Evolutionary conservation across 2,888 invertebrate species (phyloP).

Genomic region (Brenthis hecate): DNA sequence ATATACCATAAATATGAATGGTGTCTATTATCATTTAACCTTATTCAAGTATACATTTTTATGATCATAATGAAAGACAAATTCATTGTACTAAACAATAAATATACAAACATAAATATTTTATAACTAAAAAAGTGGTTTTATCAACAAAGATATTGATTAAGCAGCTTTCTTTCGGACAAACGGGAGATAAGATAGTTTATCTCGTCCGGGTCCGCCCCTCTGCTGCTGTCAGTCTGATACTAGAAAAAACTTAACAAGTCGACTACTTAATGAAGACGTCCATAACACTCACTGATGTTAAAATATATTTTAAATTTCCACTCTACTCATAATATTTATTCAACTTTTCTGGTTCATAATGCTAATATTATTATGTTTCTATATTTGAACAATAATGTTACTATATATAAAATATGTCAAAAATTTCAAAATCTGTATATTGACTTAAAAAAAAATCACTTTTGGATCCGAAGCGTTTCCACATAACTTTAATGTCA

Average conservation of each 20-base stretch:
- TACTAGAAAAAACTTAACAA: slow-evolving; percentile 48
- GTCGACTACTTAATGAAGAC: slow-evolving; percentile 45
- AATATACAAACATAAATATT: not conserved
- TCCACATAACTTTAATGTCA: not conserved
- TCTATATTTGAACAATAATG: not conserved
- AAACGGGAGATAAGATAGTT: slow-evolving; percentile 70
- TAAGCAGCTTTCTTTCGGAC: slow-evolving; percentile 56
- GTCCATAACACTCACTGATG: slow-evolving; percentile 44
- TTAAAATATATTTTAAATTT: slow-evolving; percentile 34
- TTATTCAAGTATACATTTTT: slow-evolving; percentile 31
- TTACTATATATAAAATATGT: too few relatives aligned
- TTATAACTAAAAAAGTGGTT: slow-evolving; percentile 32
- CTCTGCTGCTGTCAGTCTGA: slow-evolving; percentile 49
- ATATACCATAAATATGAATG: slow-evolving; percentile 42
- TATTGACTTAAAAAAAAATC: too few relatives aligned
- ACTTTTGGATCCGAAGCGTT: too few relatives aligned
- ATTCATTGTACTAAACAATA: not conserved
- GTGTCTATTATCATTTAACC: slow-evolving; percentile 40
- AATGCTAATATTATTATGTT: not conserved
- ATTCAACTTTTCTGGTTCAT: slow-evolving; percentile 2
- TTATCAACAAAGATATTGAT: slow-evolving; percentile 59
- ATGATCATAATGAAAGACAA: slow-evolving; percentile 4
- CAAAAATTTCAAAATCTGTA: too few relatives aligned
- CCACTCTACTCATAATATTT: slow-evolving; percentile 18
- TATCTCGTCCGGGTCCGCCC: slow-evolving; percentile 60